Percentiles rank a stretch among this genome's conserved stretches.
These are phyloP conservation scores for Cryptocheilus praepositus DNA, from an alignment of 2,888 invertebrate species.

Conservation along the genomic window DNA sequence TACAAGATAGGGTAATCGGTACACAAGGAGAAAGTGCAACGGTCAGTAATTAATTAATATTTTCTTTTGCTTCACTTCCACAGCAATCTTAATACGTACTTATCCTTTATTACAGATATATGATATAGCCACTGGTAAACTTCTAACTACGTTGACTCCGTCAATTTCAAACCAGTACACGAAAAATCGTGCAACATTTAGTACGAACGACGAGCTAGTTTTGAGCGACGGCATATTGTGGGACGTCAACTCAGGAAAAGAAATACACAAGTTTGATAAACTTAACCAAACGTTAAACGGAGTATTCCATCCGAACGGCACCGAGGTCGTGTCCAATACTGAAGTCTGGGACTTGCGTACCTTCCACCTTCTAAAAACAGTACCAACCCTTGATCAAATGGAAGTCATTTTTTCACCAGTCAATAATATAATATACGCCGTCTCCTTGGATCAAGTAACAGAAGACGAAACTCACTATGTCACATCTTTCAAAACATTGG, in stretches of 20 bases:
- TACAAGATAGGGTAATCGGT: constrained; percentile 92
- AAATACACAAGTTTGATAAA: constrained; percentile 98
- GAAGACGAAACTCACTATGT: constrained; percentile 87
- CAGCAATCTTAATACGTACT: too few species aligned
- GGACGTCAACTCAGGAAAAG: constrained; percentile 91
- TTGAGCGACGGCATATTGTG: constrained; percentile 94
- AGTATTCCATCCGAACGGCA: constrained; percentile 97
- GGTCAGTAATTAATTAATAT: constrained; percentile 75
- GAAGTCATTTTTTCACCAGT: constrained; percentile 91
- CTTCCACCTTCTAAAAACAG: constrained; percentile 94
- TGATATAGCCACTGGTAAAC: constrained; percentile 88
- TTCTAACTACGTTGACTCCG: constrained; percentile 85
- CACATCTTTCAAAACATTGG: constrained; percentile 95
- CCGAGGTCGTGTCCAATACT: constrained; percentile 97
- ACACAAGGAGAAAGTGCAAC: constrained; percentile 90
- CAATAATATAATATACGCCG: constrained; percentile 92
- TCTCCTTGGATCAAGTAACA: constrained; percentile 84
- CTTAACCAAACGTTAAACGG: constrained; percentile 96
- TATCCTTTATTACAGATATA: constrained; percentile 83
- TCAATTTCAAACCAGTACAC: constrained; percentile 93
- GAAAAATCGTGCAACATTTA: constrained; percentile 95
- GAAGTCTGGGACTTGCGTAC: constrained; percentile 99
- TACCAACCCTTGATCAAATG: constrained; percentile 94
- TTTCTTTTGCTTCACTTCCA: too few species aligned
- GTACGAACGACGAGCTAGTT: constrained; percentile 95